A percentile compares a stretch with the other conserved stretches of the same genome.
These are phyloP conservation scores for Hydrophis major DNA, from an alignment of 2,797 vertebrate species.

Conservation along the genomic window DNA sequence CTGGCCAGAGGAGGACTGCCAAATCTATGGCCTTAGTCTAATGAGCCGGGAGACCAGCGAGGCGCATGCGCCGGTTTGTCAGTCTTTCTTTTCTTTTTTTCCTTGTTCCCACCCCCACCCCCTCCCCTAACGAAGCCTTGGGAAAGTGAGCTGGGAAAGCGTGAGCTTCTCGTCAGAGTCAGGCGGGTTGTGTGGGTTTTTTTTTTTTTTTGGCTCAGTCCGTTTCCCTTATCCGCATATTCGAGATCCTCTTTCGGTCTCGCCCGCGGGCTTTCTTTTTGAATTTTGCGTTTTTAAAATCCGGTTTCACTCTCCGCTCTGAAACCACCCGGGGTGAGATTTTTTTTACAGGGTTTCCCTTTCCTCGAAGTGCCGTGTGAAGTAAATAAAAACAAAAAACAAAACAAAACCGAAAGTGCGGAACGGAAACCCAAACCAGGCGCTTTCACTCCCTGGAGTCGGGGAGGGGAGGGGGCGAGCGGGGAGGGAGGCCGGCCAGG, in stretches of 20 bases:
- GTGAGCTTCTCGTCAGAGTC: conserved; percentile 7
- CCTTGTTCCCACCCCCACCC: too few species aligned
- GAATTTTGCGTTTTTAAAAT: background rate
- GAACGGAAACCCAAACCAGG: background rate
- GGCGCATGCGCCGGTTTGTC: background rate
- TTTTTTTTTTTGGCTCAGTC: too few species aligned
- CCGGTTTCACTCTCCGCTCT: background rate
- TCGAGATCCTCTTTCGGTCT: background rate
- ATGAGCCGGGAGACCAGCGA: background rate
- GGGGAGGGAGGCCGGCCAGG: background rate
- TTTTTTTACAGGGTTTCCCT: too few species aligned
- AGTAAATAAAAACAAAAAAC: background rate
- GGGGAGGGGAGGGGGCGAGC: background rate
- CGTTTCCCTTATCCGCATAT: rapidly evolving
- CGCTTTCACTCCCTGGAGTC: background rate
- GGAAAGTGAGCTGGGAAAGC: background rate
- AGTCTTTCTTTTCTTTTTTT: rapidly evolving
- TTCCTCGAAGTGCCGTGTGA: rapidly evolving
- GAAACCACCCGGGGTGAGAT: too few species aligned
- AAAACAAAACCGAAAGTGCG: background rate
- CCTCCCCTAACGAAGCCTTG: background rate
- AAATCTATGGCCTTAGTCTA: background rate
- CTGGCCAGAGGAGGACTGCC: background rate
- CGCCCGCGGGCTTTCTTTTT: background rate
- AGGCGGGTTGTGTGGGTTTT: background rate